phyloP scores from a whole-genome alignment of 2,888 invertebrate species.

The Drosophila planitibia region DNA sequence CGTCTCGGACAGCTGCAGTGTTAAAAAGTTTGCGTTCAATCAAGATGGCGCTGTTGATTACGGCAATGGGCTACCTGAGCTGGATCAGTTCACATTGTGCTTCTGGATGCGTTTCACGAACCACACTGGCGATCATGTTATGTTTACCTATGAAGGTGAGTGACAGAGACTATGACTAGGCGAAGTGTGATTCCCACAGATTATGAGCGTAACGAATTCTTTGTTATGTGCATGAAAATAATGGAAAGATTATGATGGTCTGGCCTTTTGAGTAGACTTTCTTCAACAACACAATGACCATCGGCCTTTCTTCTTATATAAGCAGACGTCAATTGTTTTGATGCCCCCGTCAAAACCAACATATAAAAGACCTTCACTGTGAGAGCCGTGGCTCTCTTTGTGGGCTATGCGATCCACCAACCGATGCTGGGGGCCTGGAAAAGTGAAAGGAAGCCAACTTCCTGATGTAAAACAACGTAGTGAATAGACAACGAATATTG shows the following conservation, averaged over 20 bases:
- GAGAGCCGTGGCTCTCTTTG: conserved; percentile 40
- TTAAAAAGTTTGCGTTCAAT: conserved; percentile 89
- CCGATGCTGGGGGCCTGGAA: conserved; percentile 39
- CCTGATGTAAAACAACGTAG: conserved; percentile 61
- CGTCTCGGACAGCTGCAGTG: conserved; percentile 87
- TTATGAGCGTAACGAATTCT: not conserved
- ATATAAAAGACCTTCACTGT: conserved; percentile 38
- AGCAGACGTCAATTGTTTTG: conserved; percentile 32
- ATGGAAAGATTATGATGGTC: not conserved
- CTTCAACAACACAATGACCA: conserved; percentile 27
- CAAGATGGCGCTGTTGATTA: conserved; percentile 91
- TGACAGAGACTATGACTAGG: conserved; percentile 38
- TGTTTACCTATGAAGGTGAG: conserved; percentile 93
- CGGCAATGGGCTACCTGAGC: conserved; percentile 89
- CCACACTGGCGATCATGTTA: conserved; percentile 92
- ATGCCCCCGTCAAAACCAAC: conserved; percentile 12
- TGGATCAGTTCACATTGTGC: conserved; percentile 94
- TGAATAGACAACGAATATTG: conserved; percentile 18
- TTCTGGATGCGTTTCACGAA: conserved; percentile 94
- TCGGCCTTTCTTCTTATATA: conserved; percentile 26
- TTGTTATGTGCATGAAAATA: not conserved
- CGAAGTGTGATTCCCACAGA: not conserved
- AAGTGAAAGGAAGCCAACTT: conserved; percentile 83
- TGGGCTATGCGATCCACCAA: conserved; percentile 52
- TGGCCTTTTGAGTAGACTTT: conserved; percentile 21